phyloP scores from a whole-genome alignment of 2,113 vertebrate genomes.

The Periophthalmodon schlosseri region DNA sequence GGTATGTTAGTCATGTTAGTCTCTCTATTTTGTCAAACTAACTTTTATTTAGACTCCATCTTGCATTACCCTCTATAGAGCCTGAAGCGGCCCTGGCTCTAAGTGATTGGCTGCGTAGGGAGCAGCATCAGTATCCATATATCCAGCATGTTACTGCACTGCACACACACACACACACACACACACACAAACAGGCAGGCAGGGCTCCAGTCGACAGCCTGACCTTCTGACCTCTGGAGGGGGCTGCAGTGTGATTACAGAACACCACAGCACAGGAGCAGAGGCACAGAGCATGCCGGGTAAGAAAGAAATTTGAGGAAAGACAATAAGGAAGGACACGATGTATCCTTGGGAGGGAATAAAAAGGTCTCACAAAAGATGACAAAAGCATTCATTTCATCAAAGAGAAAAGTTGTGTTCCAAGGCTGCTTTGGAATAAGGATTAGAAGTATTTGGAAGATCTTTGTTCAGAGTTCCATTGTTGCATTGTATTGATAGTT shows the following conservation, averaged over 20 bases:
- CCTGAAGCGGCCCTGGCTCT: not conserved
- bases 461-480: too few species aligned
- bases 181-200: constrained; percentile 23
- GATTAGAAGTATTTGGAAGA: too few species aligned
- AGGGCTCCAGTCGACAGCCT: constrained; percentile 21
- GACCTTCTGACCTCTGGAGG: constrained; percentile 40
- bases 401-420: too few species aligned
- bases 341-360: not conserved
- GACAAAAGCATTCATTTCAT: not conserved
- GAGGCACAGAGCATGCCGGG: not conserved
- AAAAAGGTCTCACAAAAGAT: not conserved
- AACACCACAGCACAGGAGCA: constrained; percentile 15
- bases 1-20: too few species aligned
- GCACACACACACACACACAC: constrained; percentile 19
- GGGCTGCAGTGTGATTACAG: constrained; percentile 31
- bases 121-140: constrained; percentile 60
- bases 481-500: too few species aligned
- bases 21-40: too few species aligned
- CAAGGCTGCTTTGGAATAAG: too few species aligned
- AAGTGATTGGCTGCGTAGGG: constrained; percentile 31
- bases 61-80: too few species aligned
- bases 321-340: not conserved
- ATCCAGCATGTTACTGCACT: constrained; percentile 61
- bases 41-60: too few species aligned
- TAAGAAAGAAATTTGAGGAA: not conserved